Evolutionary conservation across 30 jellyfish, hydroid and myxozoan species (phyloP), one percentile per base, ranked within the genome.

Genomic region (Calvadosia cruxmelitensis): DNA sequence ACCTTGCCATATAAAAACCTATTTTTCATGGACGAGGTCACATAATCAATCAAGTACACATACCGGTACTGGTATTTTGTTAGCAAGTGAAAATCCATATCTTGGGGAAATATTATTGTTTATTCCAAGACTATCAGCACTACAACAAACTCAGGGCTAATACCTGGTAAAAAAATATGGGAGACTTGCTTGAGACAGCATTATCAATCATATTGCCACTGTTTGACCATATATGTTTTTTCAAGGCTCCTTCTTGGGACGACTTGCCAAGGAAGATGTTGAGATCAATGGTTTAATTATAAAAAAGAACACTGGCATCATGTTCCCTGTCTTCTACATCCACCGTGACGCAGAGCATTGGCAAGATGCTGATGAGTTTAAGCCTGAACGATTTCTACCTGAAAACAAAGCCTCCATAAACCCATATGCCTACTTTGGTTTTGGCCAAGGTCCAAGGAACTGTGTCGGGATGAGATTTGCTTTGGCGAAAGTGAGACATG

Each of bases 391-490:
- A 76, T 77, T 77, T 48, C 35, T 68, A 33, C 51, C 69, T 16
- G 89, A 77, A 24, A 77, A 53, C 13, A 67, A 68, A 31, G 33
- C 49, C 1, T 49, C 67, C 25, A 67, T 77, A 65, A 77, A 34
- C 29, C 89, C 89, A 20, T 53, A 23, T 27, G 53, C 34, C 34
- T 77, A 10, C 63, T 3, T 77, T 62, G 79, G 79, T 3, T 77
- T 77, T 62, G 89, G 89, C 0, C 31, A 67, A 12, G 89, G 89
- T 5, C 89, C 89, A 0, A 70, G 89, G 29, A 77, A 68, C 53
- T 77, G 89, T 53, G 70, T 77, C 57, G 89, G 89, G 1, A 53
- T 70, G 69, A 71, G 89, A 1, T 77, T 77, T 53, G 89, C 89
- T 15, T 23, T 70, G 27, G 68, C 68, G 30, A 78, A 77, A 67